Percentiles rank a stretch among this genome's conserved stretches.
Evolutionary conservation across 2,797 vertebrate genomes (phyloP).

Genomic region (Gila robusta): DNA sequence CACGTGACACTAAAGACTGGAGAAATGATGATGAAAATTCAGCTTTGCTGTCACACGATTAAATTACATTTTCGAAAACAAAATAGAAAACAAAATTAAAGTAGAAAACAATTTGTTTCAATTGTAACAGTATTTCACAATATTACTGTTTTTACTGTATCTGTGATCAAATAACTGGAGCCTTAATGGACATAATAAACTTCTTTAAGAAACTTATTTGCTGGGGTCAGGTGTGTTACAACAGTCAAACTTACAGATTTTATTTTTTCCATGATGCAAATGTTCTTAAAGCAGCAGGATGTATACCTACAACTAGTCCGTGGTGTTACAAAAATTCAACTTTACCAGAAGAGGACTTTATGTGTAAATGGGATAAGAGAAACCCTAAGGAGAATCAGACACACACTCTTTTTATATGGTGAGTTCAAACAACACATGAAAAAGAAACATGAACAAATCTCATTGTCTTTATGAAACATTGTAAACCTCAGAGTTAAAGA

Average conservation of each 20-base stretch:
- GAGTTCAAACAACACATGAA: not conserved
- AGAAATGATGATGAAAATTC: not conserved
- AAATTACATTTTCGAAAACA: too few species aligned
- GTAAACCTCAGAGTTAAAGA: not conserved
- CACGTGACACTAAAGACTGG: not conserved
- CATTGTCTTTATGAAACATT: not conserved
- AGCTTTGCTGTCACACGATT: not conserved
- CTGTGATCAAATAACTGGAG: not conserved
- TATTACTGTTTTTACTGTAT: not conserved
- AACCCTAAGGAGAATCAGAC: constrained; percentile 6
- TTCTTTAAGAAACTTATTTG: not conserved
- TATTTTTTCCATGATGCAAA: not conserved
- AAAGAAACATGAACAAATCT: not conserved
- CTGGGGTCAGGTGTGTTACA: not conserved
- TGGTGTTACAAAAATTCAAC: constrained; percentile 54
- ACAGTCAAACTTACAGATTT: not conserved
- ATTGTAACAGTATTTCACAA: not conserved
- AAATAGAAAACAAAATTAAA: too few species aligned
- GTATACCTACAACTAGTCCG: constrained; percentile 37
- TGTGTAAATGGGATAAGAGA: constrained; percentile 51
- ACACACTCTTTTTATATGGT: constrained; percentile 53
- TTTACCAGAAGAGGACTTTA: constrained; percentile 27
- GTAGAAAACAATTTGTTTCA: too few species aligned
- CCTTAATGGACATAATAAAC: not conserved
- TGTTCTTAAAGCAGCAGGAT: constrained; percentile 36